Percentiles rank a stretch among this genome's conserved stretches.
phyloP scores from a whole-genome alignment of 2,797 vertebrate genomes.

The Kryptolebias ocellatus region DNA sequence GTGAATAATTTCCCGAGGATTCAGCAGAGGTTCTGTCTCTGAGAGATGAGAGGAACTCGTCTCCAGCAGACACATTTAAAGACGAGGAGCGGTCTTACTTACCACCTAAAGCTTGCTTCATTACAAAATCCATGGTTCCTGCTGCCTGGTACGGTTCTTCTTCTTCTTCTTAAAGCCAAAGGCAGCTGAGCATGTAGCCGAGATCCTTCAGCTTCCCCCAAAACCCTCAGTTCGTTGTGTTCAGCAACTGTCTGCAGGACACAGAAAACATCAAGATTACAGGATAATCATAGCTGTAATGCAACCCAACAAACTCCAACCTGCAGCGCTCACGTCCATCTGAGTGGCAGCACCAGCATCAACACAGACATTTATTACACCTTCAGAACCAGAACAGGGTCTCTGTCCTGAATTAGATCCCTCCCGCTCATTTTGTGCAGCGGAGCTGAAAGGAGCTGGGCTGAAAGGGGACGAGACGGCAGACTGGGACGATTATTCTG shows the following conservation, averaged over 20 bases:
- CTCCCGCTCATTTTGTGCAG: constrained; percentile 8
- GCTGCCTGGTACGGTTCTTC: constrained; percentile 56
- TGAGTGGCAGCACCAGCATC: too few relatives aligned
- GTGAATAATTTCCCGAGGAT: not conserved
- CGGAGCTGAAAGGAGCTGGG: constrained; percentile 15
- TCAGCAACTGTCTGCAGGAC: constrained; percentile 29
- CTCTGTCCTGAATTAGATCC: constrained; percentile 30
- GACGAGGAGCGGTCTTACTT: constrained; percentile 59
- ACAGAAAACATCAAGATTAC: not conserved
- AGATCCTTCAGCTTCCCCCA: constrained; percentile 1
- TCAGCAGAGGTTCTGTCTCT: not conserved
- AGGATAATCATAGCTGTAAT: not conserved
- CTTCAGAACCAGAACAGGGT: constrained; percentile 34
- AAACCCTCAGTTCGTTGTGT: constrained; percentile 2
- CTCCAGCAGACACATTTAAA: not conserved
- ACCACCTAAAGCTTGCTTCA: constrained; percentile 99
- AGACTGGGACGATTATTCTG: constrained; percentile 53
- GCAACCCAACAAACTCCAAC: too few relatives aligned
- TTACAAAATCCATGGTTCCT: constrained; percentile 94
- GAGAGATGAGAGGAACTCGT: not conserved
- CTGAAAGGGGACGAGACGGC: constrained; percentile 27
- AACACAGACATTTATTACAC: constrained; percentile 20
- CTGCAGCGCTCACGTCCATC: too few relatives aligned
- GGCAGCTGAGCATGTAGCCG: constrained; percentile 81
- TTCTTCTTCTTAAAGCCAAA: constrained; percentile 70